Base-by-base conservation (phyloP, 2,888 invertebrate genomes). In the Pimpla rufipes region DNA sequence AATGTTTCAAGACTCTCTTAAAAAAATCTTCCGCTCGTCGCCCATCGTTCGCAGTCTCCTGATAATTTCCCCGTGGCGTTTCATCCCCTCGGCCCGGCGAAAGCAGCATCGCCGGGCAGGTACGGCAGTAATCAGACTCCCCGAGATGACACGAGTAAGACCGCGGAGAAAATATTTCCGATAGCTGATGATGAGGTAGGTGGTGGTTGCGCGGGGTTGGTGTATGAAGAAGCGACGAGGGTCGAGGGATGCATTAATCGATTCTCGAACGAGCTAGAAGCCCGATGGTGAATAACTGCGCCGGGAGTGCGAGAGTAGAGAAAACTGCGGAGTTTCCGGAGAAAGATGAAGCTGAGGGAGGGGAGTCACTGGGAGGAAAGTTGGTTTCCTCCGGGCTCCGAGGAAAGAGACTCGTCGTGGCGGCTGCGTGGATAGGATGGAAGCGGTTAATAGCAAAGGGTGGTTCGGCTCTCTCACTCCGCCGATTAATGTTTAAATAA, bases 401-500 rank as follows among this genome's bases (percentile, higher is more conserved):
- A 52, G 35, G 55, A 52, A 47, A 68, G n/a, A n/a, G 35, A 70
- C 55, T 55, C 50, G 40, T 11, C 52, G 62, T 10, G 37, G 40
- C 62, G 29, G 29, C 29, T 29, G 29, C 42, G 4, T 35, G 59
- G 10, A 40, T 40, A 57, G 16, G 55, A 70, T 52, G 55, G 45
- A 45, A 77, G 50, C 66, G 82, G 79, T 84, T 86, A 79, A 86
- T 84, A 82, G 83, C 76, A 83, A 84, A 83, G 81, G 66, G 79
- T 35, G 71, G 80, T 55, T 67, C 64, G 64, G 52, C 67, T 81
- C 29, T n/a, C 77, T 79, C 45, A 18, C 45, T 42, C 50, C 77
- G 64, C 79, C 86, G 83, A 85, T 85, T 87, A 85, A 86, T 84
- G 84, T 82, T 85, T 85, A 83, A 87, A 79, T 86, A 86, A 87